These are phyloP conservation scores for Microcebus tavaratra DNA, from an alignment of 2,113 vertebrate genomes.

Conservation along the genomic window DNA sequence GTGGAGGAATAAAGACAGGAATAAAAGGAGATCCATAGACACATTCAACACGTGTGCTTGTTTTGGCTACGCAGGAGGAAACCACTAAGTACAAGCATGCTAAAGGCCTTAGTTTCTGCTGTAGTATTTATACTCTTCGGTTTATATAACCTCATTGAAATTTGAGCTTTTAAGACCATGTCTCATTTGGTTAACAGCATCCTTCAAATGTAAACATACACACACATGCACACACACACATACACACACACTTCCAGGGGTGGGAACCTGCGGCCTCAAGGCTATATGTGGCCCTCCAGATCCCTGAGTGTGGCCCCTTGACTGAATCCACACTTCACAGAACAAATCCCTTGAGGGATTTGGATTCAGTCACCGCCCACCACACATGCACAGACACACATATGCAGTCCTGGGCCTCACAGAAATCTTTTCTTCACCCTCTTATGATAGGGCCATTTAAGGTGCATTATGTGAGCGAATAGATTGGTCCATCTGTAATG, in stretches of 20 bases:
- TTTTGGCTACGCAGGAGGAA: neutral
- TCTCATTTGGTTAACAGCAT: neutral
- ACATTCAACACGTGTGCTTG: neutral
- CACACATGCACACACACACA: neutral
- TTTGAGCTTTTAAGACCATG: neutral
- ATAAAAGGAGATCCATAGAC: neutral
- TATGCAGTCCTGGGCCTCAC: neutral
- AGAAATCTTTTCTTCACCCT: neutral
- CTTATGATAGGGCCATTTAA: neutral
- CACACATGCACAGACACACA: neutral
- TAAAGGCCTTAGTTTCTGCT: neutral
- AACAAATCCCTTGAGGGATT: too few species aligned
- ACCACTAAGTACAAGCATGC: neutral
- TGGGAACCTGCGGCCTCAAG: too few species aligned
- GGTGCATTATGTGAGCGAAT: slow-evolving; percentile 28
- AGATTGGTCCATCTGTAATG: slow-evolving; percentile 17
- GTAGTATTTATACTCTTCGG: neutral
- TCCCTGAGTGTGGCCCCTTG: too few species aligned
- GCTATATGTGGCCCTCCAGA: too few species aligned
- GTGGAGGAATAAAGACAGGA: neutral
- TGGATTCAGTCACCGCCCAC: neutral
- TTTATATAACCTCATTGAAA: neutral
- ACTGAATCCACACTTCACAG: too few species aligned
- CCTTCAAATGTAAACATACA: neutral
- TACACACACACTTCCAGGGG: neutral